Conservation (phyloP, 2,888 invertebrate species). For the Agrilus biguttatus region DNA sequence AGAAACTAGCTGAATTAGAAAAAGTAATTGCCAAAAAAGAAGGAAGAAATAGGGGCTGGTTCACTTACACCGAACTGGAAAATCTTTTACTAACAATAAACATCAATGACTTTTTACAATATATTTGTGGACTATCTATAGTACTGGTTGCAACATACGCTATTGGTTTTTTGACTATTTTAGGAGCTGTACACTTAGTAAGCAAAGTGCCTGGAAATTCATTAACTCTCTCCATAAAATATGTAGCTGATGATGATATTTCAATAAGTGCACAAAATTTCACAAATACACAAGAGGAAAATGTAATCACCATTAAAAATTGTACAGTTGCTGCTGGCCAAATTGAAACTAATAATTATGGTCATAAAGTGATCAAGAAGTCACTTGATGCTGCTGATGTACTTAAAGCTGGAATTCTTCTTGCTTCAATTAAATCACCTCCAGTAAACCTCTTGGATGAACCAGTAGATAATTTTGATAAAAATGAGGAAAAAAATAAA, state of each 20-base stretch:
- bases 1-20: conserved; percentile 55
- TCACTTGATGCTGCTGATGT: conserved; percentile 22
- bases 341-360: not conserved
- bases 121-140: conserved; percentile 37
- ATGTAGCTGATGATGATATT: not conserved
- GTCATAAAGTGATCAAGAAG: conserved; percentile 6
- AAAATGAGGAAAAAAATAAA: conserved; percentile 5
- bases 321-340: not conserved
- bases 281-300: not conserved
- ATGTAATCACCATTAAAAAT: not conserved
- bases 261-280: not conserved
- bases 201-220: conserved; percentile 37
- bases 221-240: conserved; percentile 12
- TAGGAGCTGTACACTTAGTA: conserved; percentile 42
- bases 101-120: conserved; percentile 34
- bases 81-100: conserved; percentile 37
- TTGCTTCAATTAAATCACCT: conserved; percentile 22
- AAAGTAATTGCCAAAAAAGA: conserved; percentile 57
- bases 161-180: conserved; percentile 41
- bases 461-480: conserved; percentile 1
- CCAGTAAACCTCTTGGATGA: conserved; percentile 8
- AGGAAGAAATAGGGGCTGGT: conserved; percentile 60
- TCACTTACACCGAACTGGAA: conserved; percentile 66
- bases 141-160: conserved; percentile 47
- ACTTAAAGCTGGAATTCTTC: conserved; percentile 24